Percentiles rank a stretch among this genome's conserved stretches.
Conservation (phyloP, 2,113 vertebrate species). For the Phoxinus phoxinus region DNA sequence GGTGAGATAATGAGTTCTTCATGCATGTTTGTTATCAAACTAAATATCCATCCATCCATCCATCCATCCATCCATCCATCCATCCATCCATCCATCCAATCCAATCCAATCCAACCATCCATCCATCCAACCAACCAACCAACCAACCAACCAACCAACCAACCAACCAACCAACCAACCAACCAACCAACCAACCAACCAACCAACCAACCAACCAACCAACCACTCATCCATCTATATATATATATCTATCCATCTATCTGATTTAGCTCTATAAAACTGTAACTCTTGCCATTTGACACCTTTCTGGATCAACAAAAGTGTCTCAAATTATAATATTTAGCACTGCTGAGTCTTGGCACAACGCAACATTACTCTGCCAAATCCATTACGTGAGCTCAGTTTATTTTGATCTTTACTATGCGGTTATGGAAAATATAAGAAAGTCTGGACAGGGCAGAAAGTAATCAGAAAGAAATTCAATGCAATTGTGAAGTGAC, state of each 20-base stretch:
- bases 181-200: neutral
- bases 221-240: neutral
- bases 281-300: slow-evolving; percentile 25
- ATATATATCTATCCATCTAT: neutral
- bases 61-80: neutral
- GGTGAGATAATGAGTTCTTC: neutral
- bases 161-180: too few species aligned
- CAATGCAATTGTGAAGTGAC: slow-evolving; percentile 36
- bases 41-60: neutral
- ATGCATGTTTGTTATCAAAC: neutral
- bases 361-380: slow-evolving; percentile 61
- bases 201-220: neutral
- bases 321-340: slow-evolving; percentile 51
- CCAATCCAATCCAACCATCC: neutral
- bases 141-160: neutral
- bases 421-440: slow-evolving; percentile 54
- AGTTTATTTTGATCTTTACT: slow-evolving; percentile 54
- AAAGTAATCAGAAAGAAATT: slow-evolving; percentile 55
- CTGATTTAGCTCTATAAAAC: slow-evolving; percentile 39
- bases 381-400: slow-evolving; percentile 68
- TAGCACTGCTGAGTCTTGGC: slow-evolving; percentile 60
- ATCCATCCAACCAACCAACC: neutral
- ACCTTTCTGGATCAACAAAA: slow-evolving; percentile 41
- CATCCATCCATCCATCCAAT: neutral
- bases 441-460: slow-evolving; percentile 48